phyloP scores from a whole-genome alignment of 2,797 vertebrate genomes.

The Euthynnus affinis region DNA sequence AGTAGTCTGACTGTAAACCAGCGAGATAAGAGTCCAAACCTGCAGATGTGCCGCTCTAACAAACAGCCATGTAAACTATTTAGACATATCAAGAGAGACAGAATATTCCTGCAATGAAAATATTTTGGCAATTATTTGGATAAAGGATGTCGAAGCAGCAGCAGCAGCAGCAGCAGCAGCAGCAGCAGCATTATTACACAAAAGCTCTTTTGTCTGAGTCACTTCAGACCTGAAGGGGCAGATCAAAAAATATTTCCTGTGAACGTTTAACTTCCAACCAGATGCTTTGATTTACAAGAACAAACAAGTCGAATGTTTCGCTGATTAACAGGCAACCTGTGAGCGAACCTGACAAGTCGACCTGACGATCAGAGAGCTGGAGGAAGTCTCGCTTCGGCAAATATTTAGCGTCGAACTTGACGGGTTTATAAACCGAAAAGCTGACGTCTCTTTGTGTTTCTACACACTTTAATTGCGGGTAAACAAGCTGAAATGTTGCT shows the following conservation, averaged over 20 bases:
- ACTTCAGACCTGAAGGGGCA: slow-evolving; percentile 14
- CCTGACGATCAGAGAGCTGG: neutral
- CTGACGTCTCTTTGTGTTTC: neutral
- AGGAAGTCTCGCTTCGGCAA: neutral
- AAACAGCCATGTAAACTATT: neutral
- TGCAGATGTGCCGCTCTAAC: neutral
- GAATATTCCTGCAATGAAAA: slow-evolving; percentile 4
- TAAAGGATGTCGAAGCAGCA: neutral
- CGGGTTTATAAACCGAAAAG: neutral
- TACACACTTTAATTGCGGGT: neutral
- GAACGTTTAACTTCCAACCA: slow-evolving; percentile 33
- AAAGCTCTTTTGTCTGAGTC: slow-evolving; percentile 1
- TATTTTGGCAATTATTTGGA: slow-evolving; percentile 3
- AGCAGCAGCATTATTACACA: too few species aligned
- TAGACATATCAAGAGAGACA: neutral
- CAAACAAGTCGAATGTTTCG: slow-evolving; percentile 27
- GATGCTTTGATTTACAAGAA: slow-evolving; percentile 30
- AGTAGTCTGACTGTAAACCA: neutral
- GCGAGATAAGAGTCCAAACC: neutral
- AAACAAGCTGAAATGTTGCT: neutral
- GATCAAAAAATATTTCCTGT: slow-evolving; percentile 32
- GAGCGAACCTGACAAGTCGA: neutral
- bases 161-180: too few species aligned
- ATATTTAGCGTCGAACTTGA: neutral
- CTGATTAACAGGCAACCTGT: neutral